These are phyloP conservation scores for Apotomis capreana DNA, from an alignment of 2,888 invertebrate genomes.

Conservation along the genomic window DNA sequence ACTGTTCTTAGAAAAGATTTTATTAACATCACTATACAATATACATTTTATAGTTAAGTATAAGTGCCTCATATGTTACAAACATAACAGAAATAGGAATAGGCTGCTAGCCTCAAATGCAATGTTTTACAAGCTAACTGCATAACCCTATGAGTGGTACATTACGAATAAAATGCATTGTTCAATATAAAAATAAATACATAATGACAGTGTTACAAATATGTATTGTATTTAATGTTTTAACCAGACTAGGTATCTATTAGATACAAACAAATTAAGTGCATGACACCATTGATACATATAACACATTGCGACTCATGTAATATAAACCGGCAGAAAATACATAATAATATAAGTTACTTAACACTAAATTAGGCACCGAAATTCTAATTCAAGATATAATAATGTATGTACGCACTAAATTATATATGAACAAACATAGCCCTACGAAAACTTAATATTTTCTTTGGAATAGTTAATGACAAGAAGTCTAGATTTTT, in stretches of 20 bases:
- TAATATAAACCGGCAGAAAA: constrained; percentile 30
- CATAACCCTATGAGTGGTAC: constrained; percentile 7
- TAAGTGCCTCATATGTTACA: constrained; percentile 62
- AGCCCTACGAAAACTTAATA: constrained; percentile 32
- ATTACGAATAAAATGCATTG: constrained; percentile 25
- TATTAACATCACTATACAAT: constrained; percentile 42
- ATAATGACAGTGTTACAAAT: not conserved
- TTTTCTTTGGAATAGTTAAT: constrained; percentile 40
- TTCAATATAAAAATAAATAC: constrained; percentile 1
- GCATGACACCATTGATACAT: not conserved
- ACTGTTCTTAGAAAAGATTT: constrained; percentile 36
- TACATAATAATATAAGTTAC: constrained; percentile 41
- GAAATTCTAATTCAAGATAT: constrained; percentile 31
- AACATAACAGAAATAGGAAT: constrained; percentile 44
- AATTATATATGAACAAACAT: constrained; percentile 34
- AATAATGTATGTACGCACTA: constrained; percentile 24
- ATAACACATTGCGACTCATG: not conserved
- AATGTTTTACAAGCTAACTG: constrained; percentile 5
- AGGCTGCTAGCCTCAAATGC: constrained; percentile 33
- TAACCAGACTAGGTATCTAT: constrained; percentile 29
- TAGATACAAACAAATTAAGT: constrained; percentile 25
- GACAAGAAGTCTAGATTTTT: constrained; percentile 35
- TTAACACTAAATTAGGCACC: constrained; percentile 33
- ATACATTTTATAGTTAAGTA: constrained; percentile 66
- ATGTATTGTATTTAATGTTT: constrained; percentile 5